These are phyloP conservation scores for Scalopus aquaticus DNA, from an alignment of 2,113 vertebrate genomes.

Conservation along the genomic window DNA sequence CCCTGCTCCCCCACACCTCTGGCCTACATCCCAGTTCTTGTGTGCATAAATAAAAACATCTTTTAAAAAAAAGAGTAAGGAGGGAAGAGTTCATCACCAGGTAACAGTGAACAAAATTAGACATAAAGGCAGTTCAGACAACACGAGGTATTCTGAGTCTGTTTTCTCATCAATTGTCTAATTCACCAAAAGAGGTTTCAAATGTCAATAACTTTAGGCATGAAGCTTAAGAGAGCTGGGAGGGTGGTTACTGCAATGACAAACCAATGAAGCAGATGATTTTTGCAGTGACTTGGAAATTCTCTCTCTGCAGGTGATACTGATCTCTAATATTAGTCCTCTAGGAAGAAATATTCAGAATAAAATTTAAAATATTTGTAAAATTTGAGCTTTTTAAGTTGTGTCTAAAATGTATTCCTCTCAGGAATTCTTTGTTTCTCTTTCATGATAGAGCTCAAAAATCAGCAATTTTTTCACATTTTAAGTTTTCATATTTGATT, in stretches of 20 bases:
- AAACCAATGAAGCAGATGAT: neutral
- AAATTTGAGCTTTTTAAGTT: neutral
- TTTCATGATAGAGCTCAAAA: neutral
- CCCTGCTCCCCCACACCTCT: too few relatives aligned
- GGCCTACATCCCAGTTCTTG: too few relatives aligned
- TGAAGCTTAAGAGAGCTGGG: neutral
- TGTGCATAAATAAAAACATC: too few relatives aligned
- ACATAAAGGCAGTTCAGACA: neutral
- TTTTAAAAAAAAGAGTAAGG: too few relatives aligned
- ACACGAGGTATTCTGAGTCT: neutral
- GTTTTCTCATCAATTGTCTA: neutral
- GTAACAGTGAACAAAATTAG: neutral
- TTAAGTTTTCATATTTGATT: conserved; percentile 27
- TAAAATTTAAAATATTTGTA: neutral
- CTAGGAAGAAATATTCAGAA: neutral
- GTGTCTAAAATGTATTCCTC: neutral
- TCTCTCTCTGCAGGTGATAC: neutral
- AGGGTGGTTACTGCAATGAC: neutral
- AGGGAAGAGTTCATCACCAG: neutral
- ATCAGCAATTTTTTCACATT: neutral
- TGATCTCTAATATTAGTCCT: neutral
- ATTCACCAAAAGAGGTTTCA: neutral
- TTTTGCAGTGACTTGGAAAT: neutral
- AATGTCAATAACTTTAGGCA: neutral
- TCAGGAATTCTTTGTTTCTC: neutral